Conservation (phyloP, 1,140 invertebrate genomes). For the Penaeus vannamei region DNA sequence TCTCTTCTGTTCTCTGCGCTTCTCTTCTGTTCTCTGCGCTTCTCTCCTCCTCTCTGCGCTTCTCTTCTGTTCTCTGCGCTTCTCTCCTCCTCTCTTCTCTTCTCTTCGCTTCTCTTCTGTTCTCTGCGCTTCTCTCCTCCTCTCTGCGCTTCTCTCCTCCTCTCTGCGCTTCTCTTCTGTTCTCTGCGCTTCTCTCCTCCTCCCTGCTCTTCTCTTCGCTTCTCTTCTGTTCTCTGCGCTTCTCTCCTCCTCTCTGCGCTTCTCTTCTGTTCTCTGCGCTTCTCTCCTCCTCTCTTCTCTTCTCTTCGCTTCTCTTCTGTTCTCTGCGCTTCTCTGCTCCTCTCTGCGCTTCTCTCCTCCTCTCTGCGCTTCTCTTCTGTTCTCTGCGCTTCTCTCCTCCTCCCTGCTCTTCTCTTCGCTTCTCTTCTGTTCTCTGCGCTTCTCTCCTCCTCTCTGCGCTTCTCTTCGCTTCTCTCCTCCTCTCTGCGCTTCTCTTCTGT, state of each 20-base stretch:
- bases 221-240: not conserved
- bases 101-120: not conserved
- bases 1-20: not conserved
- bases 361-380: not conserved
- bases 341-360: not conserved
- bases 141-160: not conserved
- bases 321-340: too few relatives aligned
- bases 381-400: not conserved
- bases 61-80: not conserved
- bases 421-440: not conserved
- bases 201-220: too few relatives aligned
- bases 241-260: not conserved
- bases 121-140: not conserved
- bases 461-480: not conserved
- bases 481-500: too few relatives aligned
- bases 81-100: conserved; percentile 18
- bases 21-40: not conserved
- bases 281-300: not conserved
- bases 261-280: not conserved
- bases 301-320: not conserved
- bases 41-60: not conserved
- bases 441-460: not conserved
- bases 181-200: not conserved
- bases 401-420: not conserved
- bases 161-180: not conserved